Percentiles rank a stretch among this genome's conserved stretches.
These are phyloP conservation scores for Notarius quadriscutis DNA, from an alignment of 2,113 vertebrate species.

Conservation along the genomic window DNA sequence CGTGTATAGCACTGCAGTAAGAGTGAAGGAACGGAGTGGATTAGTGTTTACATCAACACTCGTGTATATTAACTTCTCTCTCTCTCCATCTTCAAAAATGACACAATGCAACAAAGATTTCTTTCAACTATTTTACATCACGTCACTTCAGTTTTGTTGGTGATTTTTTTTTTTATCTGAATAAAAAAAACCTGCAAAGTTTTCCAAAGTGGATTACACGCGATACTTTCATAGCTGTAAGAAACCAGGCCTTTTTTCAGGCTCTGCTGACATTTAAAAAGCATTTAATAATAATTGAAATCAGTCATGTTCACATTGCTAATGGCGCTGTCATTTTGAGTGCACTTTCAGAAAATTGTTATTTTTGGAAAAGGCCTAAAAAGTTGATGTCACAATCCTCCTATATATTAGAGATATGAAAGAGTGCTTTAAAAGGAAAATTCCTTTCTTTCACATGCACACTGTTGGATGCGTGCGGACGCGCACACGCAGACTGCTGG, in stretches of 20 bases:
- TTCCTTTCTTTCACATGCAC: background rate
- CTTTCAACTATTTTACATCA: background rate
- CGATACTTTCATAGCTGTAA: conserved; percentile 7
- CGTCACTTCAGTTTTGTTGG: background rate
- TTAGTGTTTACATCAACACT: too few species aligned
- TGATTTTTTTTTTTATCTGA: background rate
- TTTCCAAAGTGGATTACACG: conserved; percentile 1
- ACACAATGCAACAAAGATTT: background rate
- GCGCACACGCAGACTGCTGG: background rate
- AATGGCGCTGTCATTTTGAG: conserved; percentile 38
- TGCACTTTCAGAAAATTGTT: conserved; percentile 32
- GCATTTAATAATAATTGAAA: conserved; percentile 39
- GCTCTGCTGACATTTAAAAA: conserved; percentile 38
- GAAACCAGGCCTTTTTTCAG: background rate
- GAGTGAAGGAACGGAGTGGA: too few species aligned
- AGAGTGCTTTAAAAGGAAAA: background rate
- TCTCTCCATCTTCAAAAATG: background rate
- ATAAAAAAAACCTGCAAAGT: conserved; percentile 6
- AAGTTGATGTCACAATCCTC: background rate
- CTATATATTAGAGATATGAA: background rate
- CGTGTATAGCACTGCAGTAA: too few species aligned
- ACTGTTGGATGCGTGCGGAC: too few species aligned
- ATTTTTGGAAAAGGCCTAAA: conserved; percentile 31
- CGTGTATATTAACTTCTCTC: too few species aligned
- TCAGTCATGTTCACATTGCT: conserved; percentile 1